Evolutionary conservation across 2,888 invertebrate genomes (phyloP), one percentile per base, ranked within the genome.

Genomic region (Parnassius smintheus): DNA sequence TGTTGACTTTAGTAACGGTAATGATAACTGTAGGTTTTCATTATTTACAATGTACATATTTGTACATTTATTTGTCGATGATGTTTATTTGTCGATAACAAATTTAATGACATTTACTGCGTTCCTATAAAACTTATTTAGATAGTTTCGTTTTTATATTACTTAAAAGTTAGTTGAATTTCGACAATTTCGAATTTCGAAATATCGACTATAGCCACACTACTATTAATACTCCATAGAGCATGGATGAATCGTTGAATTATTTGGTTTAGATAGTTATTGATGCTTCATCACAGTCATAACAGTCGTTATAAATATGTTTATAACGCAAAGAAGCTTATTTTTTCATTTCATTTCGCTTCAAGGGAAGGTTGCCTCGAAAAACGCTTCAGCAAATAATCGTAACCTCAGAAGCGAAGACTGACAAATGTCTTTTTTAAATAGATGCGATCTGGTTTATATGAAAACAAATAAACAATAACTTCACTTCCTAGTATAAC

Each of bases 331-430:
- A 66, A 61, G 65, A 68, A 67, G 49, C 9, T 49, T 70, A 61
- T 64, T 70, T 71, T 70, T 75, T 69, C n/a, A 73, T 70, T 67
- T 57, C 62, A 62, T 72, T 72, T 70, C 65, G 62, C 64, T 74
- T 77, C 86, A 85, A 86, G 86, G 83, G 77, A 86, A 86, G 86
- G 86, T 73, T 81, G 61, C 64, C 71, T 70, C 62, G 58, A 70
- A 74, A 72, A 70, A 70, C 65, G 66, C 57, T 68, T 62, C 61
- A 62, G 64, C 56, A 65, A 66, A 70, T 67, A 70, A 69, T 72
- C 68, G 68, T 65, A 72, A 72, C 69, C 70, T 72, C 64, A 68
- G 65, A 65, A 70, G 71, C 59, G 73, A 67, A 65, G 72, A 78
- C 70, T 73, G 74, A 76, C 67, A 75, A 70, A 73, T 66, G 63